These are phyloP conservation scores for Mastomys coucha DNA, from an alignment of 2,113 vertebrate genomes.

Conservation along the genomic window DNA sequence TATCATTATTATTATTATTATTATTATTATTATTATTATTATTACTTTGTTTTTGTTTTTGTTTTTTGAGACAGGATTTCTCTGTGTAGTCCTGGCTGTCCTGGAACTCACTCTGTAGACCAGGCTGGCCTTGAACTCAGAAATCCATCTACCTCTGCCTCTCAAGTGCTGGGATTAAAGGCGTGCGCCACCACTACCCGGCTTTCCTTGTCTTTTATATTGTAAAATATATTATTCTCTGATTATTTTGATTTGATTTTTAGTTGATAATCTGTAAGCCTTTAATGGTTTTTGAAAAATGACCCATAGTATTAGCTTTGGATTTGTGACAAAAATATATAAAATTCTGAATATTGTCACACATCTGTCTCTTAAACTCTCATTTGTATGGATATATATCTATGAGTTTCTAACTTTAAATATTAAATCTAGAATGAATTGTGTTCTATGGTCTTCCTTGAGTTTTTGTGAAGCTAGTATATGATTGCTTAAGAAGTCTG, in stretches of 20 bases:
- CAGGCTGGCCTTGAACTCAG: too few relatives aligned
- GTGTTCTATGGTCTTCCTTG: background rate
- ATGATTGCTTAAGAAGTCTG: background rate
- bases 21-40: too few relatives aligned
- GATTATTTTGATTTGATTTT: background rate
- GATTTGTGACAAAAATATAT: constrained; percentile 1
- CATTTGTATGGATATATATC: background rate
- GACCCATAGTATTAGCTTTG: background rate
- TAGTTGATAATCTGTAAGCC: background rate
- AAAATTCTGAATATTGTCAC: background rate
- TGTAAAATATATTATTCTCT: background rate
- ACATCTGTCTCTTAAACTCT: constrained; percentile 13
- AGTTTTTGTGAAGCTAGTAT: background rate
- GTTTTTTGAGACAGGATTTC: too few relatives aligned
- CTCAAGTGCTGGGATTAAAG: too few relatives aligned
- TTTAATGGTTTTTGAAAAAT: constrained; percentile 15
- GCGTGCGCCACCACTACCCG: too few relatives aligned
- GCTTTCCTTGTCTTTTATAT: constrained; percentile 35
- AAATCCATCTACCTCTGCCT: too few relatives aligned
- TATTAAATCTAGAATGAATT: constrained; percentile 31
- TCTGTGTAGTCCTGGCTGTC: too few relatives aligned
- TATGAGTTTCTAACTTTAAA: constrained; percentile 20
- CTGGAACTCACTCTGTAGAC: too few relatives aligned
- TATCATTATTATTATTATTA: too few relatives aligned
- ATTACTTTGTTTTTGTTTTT: too few relatives aligned